phyloP scores from a whole-genome alignment of 1,140 invertebrate genomes.

The Plutomurus gul region DNA sequence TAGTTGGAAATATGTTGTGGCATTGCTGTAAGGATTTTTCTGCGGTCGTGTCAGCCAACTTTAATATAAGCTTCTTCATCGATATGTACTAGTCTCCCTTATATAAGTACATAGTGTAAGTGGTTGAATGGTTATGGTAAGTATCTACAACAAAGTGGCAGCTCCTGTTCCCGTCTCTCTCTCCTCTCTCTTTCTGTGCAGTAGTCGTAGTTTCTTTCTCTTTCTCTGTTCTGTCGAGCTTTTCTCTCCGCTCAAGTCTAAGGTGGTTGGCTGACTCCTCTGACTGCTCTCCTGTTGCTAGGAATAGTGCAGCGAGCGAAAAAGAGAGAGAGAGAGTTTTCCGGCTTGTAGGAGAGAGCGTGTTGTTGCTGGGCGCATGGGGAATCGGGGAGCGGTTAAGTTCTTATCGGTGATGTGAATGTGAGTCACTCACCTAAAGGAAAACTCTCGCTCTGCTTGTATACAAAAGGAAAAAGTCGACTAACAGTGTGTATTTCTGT shows the following conservation, averaged over 20 bases:
- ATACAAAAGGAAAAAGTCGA: neutral
- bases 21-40: neutral
- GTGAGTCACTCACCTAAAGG: conserved; percentile 15
- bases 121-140: neutral
- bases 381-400: conserved; percentile 13
- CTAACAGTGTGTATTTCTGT: neutral
- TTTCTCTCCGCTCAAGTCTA: neutral
- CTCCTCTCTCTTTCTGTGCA: too few relatives aligned
- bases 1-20: neutral
- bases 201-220: too few relatives aligned
- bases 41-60: neutral
- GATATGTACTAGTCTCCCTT: too few relatives aligned
- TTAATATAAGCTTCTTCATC: too few relatives aligned
- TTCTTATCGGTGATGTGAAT: conserved; percentile 19
- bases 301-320: neutral
- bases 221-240: too few relatives aligned
- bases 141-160: neutral
- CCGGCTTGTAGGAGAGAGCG: neutral
- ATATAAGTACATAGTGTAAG: too few relatives aligned
- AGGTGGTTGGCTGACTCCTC: conserved; percentile 1
- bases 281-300: conserved; percentile 15
- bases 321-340: too few relatives aligned
- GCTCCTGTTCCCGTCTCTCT: neutral
- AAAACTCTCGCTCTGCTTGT: too few relatives aligned
- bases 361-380: conserved; percentile 5